Percentiles rank a stretch among this genome's conserved stretches.
These are phyloP conservation scores for Pheosia gnoma DNA, from an alignment of 2,888 invertebrate species.

Conservation along the genomic window DNA sequence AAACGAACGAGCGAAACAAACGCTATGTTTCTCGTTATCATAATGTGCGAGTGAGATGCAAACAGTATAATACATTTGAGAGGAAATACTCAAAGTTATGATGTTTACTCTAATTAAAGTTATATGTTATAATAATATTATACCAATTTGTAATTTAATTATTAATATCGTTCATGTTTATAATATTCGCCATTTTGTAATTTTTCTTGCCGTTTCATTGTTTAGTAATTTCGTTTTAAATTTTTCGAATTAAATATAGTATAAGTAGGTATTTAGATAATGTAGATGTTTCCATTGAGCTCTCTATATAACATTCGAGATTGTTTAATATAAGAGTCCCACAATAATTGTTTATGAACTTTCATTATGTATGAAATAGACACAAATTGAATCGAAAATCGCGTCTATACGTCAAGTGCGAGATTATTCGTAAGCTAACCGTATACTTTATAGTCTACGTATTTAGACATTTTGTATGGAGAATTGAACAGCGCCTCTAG, in stretches of 20 bases:
- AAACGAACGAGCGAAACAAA: background rate
- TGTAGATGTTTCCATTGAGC: background rate
- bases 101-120: background rate
- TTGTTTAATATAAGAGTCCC: too few species aligned
- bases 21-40: background rate
- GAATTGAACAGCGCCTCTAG: too few species aligned
- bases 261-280: background rate
- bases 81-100: background rate
- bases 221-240: background rate
- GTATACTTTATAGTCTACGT: too few species aligned
- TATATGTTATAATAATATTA: background rate
- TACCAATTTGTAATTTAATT: conserved; percentile 12
- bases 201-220: conserved; percentile 8
- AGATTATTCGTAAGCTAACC: too few species aligned
- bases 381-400: too few species aligned
- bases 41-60: background rate
- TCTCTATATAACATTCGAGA: too few species aligned
- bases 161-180: conserved; percentile 3
- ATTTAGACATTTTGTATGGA: too few species aligned
- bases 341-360: too few species aligned
- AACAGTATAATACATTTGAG: background rate
- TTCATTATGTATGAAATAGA: too few species aligned
- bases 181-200: conserved; percentile 16
- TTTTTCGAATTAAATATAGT: conserved; percentile 3
- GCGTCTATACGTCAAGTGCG: too few species aligned